These are phyloP conservation scores for Pao palembangensis DNA, from an alignment of 2,113 vertebrate genomes.

Conservation along the genomic window DNA sequence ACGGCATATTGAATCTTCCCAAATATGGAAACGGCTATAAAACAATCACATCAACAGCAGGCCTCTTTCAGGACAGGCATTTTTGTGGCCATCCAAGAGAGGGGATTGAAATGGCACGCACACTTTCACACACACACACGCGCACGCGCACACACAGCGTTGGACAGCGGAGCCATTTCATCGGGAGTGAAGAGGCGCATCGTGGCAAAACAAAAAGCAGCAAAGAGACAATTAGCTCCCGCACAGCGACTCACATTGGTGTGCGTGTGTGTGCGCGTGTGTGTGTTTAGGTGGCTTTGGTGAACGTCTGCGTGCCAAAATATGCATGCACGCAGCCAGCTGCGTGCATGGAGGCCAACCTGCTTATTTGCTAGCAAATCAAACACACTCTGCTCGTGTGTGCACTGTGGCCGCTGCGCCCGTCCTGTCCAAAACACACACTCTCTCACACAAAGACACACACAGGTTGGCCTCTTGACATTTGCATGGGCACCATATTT, in stretches of 20 bases:
- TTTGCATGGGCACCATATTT: slow-evolving; percentile 55
- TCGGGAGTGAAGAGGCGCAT: slow-evolving; percentile 45
- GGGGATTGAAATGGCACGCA: slow-evolving; percentile 62
- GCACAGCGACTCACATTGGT: slow-evolving; percentile 33
- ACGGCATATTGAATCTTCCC: slow-evolving; percentile 64
- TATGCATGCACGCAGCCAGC: slow-evolving; percentile 25
- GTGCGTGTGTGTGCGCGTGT: slow-evolving; percentile 18
- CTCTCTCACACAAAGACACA: slow-evolving; percentile 11
- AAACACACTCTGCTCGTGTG: slow-evolving; percentile 38
- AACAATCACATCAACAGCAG: slow-evolving; percentile 67
- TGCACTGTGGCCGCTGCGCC: slow-evolving; percentile 41
- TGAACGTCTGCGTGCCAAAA: slow-evolving; percentile 2
- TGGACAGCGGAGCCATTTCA: slow-evolving; percentile 63
- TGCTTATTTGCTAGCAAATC: slow-evolving; percentile 59
- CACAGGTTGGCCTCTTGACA: slow-evolving; percentile 54
- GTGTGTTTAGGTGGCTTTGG: slow-evolving; percentile 4
- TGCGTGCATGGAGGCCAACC: slow-evolving; percentile 33
- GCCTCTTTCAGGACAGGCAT: slow-evolving; percentile 63
- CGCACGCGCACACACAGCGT: slow-evolving; percentile 22
- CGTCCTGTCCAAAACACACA: slow-evolving; percentile 34
- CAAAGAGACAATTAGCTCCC: slow-evolving; percentile 64
- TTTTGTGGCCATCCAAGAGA: slow-evolving; percentile 62
- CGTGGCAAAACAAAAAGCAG: slow-evolving; percentile 58
- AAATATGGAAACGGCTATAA: slow-evolving; percentile 68
- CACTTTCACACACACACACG: slow-evolving; percentile 20